Conservation (phyloP, 2,797 vertebrate genomes). For the Austrolebias charrua region DNA sequence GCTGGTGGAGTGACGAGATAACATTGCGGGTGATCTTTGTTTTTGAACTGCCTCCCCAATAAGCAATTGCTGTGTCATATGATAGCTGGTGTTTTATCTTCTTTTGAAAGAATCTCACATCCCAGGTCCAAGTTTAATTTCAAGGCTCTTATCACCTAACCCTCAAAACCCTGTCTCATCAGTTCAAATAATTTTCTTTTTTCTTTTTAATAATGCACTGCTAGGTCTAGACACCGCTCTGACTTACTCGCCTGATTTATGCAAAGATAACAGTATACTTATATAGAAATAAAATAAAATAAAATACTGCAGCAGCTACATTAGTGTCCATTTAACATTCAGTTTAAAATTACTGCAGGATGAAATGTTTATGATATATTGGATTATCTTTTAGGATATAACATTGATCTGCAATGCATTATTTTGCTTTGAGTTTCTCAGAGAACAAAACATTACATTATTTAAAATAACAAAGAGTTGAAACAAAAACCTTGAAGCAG, state of each 20-base stretch:
- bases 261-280: constrained; percentile 18
- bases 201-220: constrained; percentile 46
- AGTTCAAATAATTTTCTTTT: constrained; percentile 66
- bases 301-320: too few relatives aligned
- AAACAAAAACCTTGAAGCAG: neutral
- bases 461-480: neutral
- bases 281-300: too few relatives aligned
- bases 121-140: constrained; percentile 69
- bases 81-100: constrained; percentile 42
- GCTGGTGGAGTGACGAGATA: constrained; percentile 78
- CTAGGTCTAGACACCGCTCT: constrained; percentile 58
- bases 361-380: too few relatives aligned
- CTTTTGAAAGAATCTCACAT: constrained; percentile 52
- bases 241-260: constrained; percentile 38
- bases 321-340: too few relatives aligned
- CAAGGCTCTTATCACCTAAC: constrained; percentile 74
- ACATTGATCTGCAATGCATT: too few relatives aligned
- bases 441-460: constrained; percentile 4
- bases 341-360: too few relatives aligned
- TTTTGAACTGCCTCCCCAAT: constrained; percentile 41
- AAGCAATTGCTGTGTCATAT: constrained; percentile 63
- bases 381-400: too few relatives aligned
- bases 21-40: constrained; percentile 80
- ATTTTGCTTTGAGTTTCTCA: neutral
- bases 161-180: constrained; percentile 61